Percentiles rank a stretch among this genome's conserved stretches.
Evolutionary conservation across 2,888 invertebrate genomes (phyloP).

Genomic region (Drosophila atroscutellata): DNA sequence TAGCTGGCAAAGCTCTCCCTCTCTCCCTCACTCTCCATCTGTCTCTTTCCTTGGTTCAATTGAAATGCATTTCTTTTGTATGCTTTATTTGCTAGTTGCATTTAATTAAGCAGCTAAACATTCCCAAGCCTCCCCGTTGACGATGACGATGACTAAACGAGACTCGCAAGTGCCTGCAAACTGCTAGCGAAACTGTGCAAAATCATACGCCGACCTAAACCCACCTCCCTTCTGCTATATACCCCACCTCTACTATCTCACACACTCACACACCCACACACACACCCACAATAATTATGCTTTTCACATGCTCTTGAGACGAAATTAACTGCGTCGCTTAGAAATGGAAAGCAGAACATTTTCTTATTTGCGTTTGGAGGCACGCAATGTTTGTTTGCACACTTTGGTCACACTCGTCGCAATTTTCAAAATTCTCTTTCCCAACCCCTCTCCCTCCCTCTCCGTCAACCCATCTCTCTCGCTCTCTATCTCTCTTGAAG

Average conservation of each 20-base stretch:
- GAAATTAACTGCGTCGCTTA: slow-evolving; percentile 59
- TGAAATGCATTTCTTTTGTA: slow-evolving; percentile 64
- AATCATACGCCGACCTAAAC: slow-evolving; percentile 43
- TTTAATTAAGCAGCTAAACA: slow-evolving; percentile 68
- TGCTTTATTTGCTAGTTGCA: slow-evolving; percentile 49
- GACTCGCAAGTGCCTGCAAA: slow-evolving; percentile 10
- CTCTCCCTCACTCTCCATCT: too few relatives aligned
- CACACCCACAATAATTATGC: slow-evolving; percentile 42
- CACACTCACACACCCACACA: neutral
- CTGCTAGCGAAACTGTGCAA: slow-evolving; percentile 41
- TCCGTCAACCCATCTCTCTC: too few relatives aligned
- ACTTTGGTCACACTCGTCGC: slow-evolving; percentile 40
- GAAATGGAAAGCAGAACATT: slow-evolving; percentile 54
- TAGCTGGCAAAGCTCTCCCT: neutral
- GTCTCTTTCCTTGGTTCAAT: slow-evolving; percentile 35
- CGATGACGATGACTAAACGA: slow-evolving; percentile 41
- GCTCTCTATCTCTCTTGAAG: neutral
- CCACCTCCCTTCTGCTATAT: neutral
- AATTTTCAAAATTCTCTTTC: neutral
- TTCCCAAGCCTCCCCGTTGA: slow-evolving; percentile 45
- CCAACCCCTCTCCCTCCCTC: neutral
- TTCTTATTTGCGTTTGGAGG: slow-evolving; percentile 30
- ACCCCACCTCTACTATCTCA: neutral
- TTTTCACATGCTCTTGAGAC: slow-evolving; percentile 4
- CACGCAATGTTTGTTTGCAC: slow-evolving; percentile 55